These are phyloP conservation scores for Kryptolebias ocellatus DNA, from an alignment of 2,797 vertebrate species.

Conservation along the genomic window DNA sequence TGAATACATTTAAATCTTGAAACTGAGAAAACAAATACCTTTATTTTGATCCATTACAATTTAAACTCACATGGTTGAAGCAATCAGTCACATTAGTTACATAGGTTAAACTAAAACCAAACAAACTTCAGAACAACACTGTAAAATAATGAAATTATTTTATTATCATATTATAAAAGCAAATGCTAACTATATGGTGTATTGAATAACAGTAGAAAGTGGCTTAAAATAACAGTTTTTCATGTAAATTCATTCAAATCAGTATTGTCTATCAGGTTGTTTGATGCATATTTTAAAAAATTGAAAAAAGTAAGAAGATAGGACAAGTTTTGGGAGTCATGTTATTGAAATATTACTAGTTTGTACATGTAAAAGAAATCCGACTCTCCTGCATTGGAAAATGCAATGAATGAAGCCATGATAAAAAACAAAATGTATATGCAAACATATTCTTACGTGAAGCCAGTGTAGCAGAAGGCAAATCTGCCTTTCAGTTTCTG, in stretches of 20 bases:
- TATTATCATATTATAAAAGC: not conserved
- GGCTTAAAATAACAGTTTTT: not conserved
- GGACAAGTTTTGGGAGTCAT: not conserved
- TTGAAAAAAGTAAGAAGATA: not conserved
- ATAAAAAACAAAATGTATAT: not conserved
- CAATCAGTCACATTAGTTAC: not conserved
- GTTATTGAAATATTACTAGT: not conserved
- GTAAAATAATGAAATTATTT: not conserved
- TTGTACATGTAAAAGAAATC: not conserved
- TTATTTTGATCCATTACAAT: not conserved
- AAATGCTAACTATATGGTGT: not conserved
- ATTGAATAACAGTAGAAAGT: not conserved
- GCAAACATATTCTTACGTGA: not conserved
- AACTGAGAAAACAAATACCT: not conserved
- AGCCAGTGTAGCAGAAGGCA: not conserved
- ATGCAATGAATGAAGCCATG: no score
- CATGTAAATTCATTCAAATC: not conserved
- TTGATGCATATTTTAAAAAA: not conserved
- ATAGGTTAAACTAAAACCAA: constrained; percentile 8
- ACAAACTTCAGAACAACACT: not conserved
- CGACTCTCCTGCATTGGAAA: not conserved
- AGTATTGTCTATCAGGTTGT: no score
- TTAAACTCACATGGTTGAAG: constrained; percentile 2
- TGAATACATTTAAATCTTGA: not conserved
- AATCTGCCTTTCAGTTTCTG: not conserved